phyloP scores from a whole-genome alignment of 2,888 invertebrate species.

The Orthosia incerta region DNA sequence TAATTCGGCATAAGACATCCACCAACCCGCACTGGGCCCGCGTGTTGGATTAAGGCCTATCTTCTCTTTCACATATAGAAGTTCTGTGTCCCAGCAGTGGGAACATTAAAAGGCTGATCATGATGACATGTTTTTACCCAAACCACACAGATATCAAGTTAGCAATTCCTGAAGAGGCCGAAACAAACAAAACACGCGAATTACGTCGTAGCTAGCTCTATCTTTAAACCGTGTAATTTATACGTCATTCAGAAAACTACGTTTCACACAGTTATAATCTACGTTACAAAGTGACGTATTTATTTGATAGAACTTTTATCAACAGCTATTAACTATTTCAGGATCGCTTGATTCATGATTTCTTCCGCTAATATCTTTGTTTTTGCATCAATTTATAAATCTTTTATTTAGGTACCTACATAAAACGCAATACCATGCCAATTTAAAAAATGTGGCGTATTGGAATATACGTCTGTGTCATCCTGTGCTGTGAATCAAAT shows the following conservation, averaged over 20 bases:
- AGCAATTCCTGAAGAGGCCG: not conserved
- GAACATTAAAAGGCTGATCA: too few species aligned
- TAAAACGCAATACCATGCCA: not conserved
- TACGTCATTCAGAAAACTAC: slow-evolving; percentile 8
- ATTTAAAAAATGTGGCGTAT: not conserved
- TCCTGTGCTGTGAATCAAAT: too few species aligned
- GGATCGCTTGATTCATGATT: not conserved
- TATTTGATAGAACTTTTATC: slow-evolving; percentile 16
- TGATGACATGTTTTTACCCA: not conserved
- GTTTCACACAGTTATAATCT: slow-evolving; percentile 4
- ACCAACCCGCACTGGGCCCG: too few species aligned
- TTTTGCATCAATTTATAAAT: not conserved
- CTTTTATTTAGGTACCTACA: not conserved
- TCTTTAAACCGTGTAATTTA: not conserved
- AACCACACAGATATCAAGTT: not conserved
- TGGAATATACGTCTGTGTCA: not conserved
- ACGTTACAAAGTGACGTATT: not conserved
- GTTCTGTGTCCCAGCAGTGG: too few species aligned
- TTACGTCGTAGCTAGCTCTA: slow-evolving; percentile 1
- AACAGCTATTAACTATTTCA: not conserved
- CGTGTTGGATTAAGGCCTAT: too few species aligned
- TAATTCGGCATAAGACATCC: too few species aligned
- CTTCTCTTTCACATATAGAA: too few species aligned
- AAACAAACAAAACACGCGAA: slow-evolving; percentile 17
- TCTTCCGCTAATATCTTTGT: not conserved